Base-by-base conservation (phyloP, 2,113 vertebrate genomes). In the Lophotis ruficrista region DNA sequence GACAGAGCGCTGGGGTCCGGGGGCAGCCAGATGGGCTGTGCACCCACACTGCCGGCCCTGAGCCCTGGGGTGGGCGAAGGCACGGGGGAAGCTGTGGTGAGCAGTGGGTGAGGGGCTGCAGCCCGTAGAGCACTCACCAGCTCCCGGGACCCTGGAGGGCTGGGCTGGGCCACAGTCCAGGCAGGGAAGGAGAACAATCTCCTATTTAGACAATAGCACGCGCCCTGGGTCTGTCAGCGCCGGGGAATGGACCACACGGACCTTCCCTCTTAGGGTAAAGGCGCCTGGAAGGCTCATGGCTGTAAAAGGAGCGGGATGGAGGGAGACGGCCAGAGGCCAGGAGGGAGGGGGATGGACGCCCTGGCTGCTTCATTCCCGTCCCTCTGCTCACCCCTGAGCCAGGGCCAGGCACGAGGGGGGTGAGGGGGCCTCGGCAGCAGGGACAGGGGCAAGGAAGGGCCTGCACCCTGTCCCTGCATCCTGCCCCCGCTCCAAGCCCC, bases 241-340 rank as follows among this genome's bases (percentile, higher is more conserved):
- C 4, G 7, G 83, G 83, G 92, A 95, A 95, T 83, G 92, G 96
- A 35, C 83, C 28, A 4, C 41, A 64, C 6, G 3, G 72, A 91
- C 89, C 96, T 96, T 95, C 96, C 96, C 30, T 96, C 69, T 95
- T 96, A 95, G 96, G 96, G 94, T 92, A 96, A 97, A 95, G 92
- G 87, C 41, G 83, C 56, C 90, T 69, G 41, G 66, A 31, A 96
- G 91, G 43, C 93, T 95, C 77, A 38, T 82, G 80, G 95, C 96
- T 96, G 95, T 96, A 97, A 97, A 97, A 97, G 96, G 96, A 96
- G 94, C 0, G 61, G 45, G 94, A 93, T 43, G 61, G 69, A 95
- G 24, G 76, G 76, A 95, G 78, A 94, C 62, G 24, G 92, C 70
- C 24, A 1, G 58, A 41, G 94, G 91, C 90, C 90, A 90, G 90